These are phyloP conservation scores for Alcis repandata DNA, from an alignment of 2,888 invertebrate species.

Conservation along the genomic window DNA sequence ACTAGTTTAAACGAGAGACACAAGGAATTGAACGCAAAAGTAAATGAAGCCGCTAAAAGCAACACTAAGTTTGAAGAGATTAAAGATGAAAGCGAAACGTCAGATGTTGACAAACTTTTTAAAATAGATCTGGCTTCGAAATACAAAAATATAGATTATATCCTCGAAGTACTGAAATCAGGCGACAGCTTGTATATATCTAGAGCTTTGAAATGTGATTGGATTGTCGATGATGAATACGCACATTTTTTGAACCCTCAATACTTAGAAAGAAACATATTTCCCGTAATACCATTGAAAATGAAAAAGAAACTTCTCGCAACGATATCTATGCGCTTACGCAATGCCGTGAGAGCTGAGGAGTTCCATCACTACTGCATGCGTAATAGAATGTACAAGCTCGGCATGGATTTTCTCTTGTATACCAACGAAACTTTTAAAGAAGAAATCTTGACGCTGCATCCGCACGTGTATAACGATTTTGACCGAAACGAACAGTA, in stretches of 20 bases:
- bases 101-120: constrained; percentile 37
- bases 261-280: constrained; percentile 63
- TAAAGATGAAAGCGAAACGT: constrained; percentile 11
- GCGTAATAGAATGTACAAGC: constrained; percentile 47
- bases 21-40: constrained; percentile 44
- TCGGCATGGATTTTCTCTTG: constrained; percentile 63
- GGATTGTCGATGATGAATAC: constrained; percentile 62
- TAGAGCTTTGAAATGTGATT: constrained; percentile 64
- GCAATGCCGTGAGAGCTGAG: constrained; percentile 53
- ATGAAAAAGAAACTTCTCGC: constrained; percentile 68
- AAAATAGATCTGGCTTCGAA: constrained; percentile 45
- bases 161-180: constrained; percentile 31
- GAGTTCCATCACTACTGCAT: constrained; percentile 65
- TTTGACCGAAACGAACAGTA: constrained; percentile 22
- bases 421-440: constrained; percentile 64
- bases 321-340: constrained; percentile 56
- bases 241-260: constrained; percentile 59
- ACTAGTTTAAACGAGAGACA: constrained; percentile 58
- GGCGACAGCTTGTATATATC: constrained; percentile 52
- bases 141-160: constrained; percentile 10
- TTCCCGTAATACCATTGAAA: constrained; percentile 69
- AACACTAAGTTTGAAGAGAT: constrained; percentile 18
- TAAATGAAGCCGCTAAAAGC: constrained; percentile 29
- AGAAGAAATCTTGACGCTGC: constrained; percentile 48
- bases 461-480: constrained; percentile 13